Percentiles rank a stretch among this genome's conserved stretches.
Evolutionary conservation across 2,113 vertebrate species (phyloP).

Genomic region (Pedionomus torquatus): DNA sequence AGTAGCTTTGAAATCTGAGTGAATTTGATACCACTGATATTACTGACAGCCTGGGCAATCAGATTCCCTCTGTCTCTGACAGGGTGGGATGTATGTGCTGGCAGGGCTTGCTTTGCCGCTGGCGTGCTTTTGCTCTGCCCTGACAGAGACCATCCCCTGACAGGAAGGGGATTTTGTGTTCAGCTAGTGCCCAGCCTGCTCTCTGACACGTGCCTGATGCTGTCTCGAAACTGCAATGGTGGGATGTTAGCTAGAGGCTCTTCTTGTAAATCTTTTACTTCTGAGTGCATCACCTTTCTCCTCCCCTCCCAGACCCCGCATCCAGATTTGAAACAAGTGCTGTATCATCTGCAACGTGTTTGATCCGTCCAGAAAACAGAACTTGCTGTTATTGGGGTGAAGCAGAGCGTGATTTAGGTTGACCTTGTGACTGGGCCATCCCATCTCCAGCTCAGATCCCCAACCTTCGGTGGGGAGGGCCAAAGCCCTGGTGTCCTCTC

Average conservation of each 20-base stretch:
- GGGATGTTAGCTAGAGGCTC: background rate
- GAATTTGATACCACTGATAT: background rate
- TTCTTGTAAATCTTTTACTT: background rate
- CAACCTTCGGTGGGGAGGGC: background rate
- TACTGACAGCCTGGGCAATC: background rate
- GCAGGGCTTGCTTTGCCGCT: background rate
- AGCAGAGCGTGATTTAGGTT: background rate
- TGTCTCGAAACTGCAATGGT: background rate
- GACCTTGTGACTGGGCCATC: background rate
- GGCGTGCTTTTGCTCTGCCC: background rate
- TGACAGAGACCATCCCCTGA: background rate
- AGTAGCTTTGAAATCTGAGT: background rate
- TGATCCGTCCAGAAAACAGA: background rate
- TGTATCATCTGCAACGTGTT: background rate
- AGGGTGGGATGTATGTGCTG: background rate
- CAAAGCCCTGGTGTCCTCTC: background rate
- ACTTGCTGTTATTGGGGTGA: background rate
- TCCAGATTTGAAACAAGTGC: background rate
- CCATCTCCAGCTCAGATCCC: background rate
- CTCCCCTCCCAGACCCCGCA: background rate
- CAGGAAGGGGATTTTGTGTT: background rate
- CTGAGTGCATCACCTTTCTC: background rate
- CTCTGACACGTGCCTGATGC: background rate
- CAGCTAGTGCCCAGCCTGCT: background rate
- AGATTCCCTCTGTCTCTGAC: background rate